A percentile compares a stretch with the other conserved stretches of the same genome.
Evolutionary conservation across 35 echinoderm and acorn worm species (phyloP).

Genomic region (Holothuria glaberrima): DNA sequence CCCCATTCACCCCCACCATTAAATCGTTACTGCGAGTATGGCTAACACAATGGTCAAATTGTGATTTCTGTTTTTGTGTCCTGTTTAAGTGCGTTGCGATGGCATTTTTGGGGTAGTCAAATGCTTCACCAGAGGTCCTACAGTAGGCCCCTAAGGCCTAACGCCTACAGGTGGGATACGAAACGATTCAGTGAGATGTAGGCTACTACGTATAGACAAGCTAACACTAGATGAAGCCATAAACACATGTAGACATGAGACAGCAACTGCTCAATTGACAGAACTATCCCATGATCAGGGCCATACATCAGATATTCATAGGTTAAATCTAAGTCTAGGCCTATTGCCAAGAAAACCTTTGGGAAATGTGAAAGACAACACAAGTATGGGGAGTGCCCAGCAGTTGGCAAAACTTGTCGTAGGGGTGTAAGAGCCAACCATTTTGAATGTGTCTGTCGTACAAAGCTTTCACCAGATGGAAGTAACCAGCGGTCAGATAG

Average conservation of each 20-base stretch:
- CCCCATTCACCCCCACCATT: no score
- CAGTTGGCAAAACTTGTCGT: background rate
- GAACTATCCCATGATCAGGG: background rate
- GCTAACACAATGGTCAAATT: no score
- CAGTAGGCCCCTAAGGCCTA: no score
- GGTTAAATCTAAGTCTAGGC: background rate
- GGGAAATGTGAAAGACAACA: background rate
- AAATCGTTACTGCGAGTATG: no score
- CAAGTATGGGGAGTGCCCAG: conserved; percentile 16
- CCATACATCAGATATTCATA: conserved; percentile 16
- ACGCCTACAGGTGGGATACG: conserved; percentile 1
- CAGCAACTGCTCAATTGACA: background rate
- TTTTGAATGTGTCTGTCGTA: background rate
- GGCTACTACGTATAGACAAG: background rate
- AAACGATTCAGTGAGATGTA: background rate
- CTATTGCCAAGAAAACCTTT: background rate
- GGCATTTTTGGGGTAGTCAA: no score
- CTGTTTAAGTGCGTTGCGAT: no score
- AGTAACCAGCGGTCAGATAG: background rate
- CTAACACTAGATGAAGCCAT: conserved; percentile 35
- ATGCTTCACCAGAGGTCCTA: no score
- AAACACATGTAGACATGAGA: conserved; percentile 22
- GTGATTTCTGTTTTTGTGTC: no score
- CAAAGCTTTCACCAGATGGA: background rate
- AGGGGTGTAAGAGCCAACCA: background rate